Evolutionary conservation across 2,113 vertebrate species (phyloP).

Genomic region (Pyxicephalus adspersus): DNA sequence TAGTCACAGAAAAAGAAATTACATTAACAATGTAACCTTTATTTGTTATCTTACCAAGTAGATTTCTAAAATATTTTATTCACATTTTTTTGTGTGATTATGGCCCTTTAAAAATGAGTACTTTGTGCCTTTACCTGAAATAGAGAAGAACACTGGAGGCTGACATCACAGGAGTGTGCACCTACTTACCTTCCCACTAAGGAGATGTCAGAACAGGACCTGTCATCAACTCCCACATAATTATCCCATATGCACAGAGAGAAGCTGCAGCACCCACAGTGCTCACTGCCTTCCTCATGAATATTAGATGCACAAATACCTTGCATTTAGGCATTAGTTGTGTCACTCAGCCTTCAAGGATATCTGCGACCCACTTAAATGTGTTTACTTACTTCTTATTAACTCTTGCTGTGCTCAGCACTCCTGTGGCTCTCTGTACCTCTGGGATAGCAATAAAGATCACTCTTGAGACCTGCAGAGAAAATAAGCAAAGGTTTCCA

Average conservation of each 20-base stretch:
- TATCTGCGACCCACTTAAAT: slow-evolving; percentile 26
- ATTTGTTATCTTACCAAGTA: no score
- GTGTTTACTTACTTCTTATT: neutral
- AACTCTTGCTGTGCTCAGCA: slow-evolving; percentile 1
- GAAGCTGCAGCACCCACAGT: neutral
- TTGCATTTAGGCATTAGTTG: slow-evolving; percentile 7
- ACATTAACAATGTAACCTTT: no score
- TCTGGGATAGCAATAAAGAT: neutral
- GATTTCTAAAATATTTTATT: no score
- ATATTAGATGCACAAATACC: slow-evolving; percentile 31
- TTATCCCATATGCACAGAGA: neutral
- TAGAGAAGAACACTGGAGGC: neutral
- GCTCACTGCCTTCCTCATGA: slow-evolving; percentile 18
- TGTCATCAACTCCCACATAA: slow-evolving; percentile 38
- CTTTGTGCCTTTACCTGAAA: no score
- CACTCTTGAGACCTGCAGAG: neutral
- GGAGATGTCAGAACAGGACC: neutral
- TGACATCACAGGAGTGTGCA: neutral
- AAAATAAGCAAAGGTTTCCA: neutral
- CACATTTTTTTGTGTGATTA: no score
- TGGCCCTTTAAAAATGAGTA: no score
- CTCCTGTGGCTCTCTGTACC: no score
- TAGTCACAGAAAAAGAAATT: no score
- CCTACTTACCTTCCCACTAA: neutral
- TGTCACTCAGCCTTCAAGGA: slow-evolving; percentile 7